Percentiles rank a stretch among this genome's conserved stretches.
These are phyloP conservation scores for Eospalax fontanierii DNA, from an alignment of 2,797 vertebrate species.

Conservation along the genomic window DNA sequence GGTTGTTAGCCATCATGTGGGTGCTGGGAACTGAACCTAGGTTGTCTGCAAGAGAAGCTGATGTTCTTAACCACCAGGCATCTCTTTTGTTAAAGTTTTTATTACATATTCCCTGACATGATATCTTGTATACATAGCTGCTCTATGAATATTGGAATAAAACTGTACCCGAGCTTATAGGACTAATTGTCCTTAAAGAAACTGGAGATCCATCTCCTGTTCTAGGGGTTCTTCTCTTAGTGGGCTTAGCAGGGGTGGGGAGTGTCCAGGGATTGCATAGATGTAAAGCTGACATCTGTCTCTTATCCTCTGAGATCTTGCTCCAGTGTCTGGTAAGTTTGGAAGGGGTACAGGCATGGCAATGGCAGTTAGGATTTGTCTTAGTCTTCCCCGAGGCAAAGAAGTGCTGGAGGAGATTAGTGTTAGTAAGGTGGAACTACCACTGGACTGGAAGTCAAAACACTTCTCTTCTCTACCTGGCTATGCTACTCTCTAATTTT, in stretches of 20 bases:
- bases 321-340: background rate
- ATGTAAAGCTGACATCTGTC: background rate
- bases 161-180: background rate
- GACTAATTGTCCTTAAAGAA: slow-evolving; percentile 44
- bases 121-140: slow-evolving; percentile 2
- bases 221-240: background rate
- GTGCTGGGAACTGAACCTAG: too few species aligned
- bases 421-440: slow-evolving; percentile 36
- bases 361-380: background rate
- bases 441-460: slow-evolving; percentile 3
- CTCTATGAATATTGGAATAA: slow-evolving; percentile 37
- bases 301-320: slow-evolving; percentile 15
- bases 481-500: slow-evolving; percentile 52
- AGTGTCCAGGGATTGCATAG: background rate
- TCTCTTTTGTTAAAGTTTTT: background rate
- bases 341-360: background rate
- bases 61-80: background rate
- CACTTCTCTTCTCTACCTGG: background rate
- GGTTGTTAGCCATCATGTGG: too few species aligned
- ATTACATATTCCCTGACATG: background rate
- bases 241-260: background rate
- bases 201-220: background rate
- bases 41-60: too few species aligned
- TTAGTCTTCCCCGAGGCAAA: background rate
- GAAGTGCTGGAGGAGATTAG: slow-evolving; percentile 2